Conservation (phyloP, 2,113 vertebrate species). For the Felis catus region DNA sequence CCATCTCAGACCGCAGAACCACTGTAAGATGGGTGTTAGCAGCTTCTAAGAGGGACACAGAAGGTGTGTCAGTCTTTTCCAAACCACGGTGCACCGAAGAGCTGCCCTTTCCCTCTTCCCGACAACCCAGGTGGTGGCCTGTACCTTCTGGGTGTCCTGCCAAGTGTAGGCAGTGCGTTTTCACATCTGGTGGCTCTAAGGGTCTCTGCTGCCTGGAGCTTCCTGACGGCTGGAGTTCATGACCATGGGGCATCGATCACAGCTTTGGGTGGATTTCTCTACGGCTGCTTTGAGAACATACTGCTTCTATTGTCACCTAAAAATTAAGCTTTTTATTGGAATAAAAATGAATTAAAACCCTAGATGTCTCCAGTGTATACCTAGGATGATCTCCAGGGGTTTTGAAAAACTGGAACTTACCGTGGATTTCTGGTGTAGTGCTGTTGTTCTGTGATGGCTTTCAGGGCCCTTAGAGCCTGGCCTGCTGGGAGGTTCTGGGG, state of each 20-base stretch:
- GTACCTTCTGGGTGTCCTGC: neutral
- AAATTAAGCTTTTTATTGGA: neutral
- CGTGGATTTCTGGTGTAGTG: neutral
- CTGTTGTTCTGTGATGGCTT: neutral
- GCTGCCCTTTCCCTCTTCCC: neutral
- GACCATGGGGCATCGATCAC: neutral
- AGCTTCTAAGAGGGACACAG: neutral
- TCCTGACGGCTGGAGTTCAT: neutral
- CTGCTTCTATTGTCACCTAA: neutral
- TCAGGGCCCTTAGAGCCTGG: neutral
- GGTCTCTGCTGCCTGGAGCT: neutral
- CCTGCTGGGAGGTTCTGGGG: neutral
- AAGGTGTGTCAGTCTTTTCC: neutral
- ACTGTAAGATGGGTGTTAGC: neutral
- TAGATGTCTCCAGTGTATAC: neutral
- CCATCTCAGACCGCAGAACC: neutral
- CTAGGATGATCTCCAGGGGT: neutral
- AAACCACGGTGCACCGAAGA: neutral
- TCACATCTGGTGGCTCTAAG: neutral
- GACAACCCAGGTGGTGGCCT: neutral
- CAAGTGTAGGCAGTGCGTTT: neutral
- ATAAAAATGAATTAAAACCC: constrained; percentile 11
- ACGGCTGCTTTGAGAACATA: neutral
- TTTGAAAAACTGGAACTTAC: neutral
- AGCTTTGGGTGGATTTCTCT: neutral